Evolutionary conservation across 2,888 invertebrate species (phyloP).

Genomic region (Heteromyza rotundicornis): DNA sequence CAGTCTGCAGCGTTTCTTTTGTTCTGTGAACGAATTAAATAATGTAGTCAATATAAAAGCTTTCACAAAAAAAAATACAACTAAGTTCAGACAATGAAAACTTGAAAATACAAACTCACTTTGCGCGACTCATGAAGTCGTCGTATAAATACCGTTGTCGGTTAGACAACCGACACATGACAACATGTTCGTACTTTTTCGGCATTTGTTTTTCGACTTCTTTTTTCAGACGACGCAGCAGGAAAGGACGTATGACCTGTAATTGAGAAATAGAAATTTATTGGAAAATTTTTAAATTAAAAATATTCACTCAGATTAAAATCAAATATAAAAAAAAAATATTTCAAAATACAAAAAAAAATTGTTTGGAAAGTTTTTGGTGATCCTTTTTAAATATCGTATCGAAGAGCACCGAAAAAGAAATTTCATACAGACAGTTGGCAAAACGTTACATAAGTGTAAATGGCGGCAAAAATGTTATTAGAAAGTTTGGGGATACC

Average conservation of each 20-base stretch:
- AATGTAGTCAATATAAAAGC: neutral
- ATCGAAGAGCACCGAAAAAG: too few species aligned
- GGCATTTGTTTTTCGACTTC: conserved; percentile 99
- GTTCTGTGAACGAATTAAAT: conserved; percentile 70
- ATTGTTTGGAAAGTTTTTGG: too few species aligned
- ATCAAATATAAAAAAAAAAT: too few species aligned
- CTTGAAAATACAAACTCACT: conserved; percentile 68
- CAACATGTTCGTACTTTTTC: conserved; percentile 93
- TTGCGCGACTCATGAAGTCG: conserved; percentile 97
- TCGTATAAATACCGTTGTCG: conserved; percentile 97
- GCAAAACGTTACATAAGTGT: too few species aligned
- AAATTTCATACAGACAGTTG: too few species aligned
- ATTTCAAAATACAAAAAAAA: too few species aligned
- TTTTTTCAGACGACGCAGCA: conserved; percentile 87
- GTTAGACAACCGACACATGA: conserved; percentile 92
- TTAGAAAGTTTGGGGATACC: too few species aligned
- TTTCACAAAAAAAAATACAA: neutral
- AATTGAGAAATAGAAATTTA: conserved; percentile 36
- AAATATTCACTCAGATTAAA: too few species aligned
- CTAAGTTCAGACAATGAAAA: neutral
- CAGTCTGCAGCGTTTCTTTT: conserved; percentile 88
- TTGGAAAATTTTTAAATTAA: too few species aligned
- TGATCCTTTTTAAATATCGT: too few species aligned
- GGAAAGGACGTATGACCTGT: conserved; percentile 89
- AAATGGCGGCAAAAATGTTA: too few species aligned